Evolutionary conservation across 53 echinoderm and acorn worm species (phyloP), one percentile per base, ranked within the genome.

Genomic region (Hippasteria phrygiana): DNA sequence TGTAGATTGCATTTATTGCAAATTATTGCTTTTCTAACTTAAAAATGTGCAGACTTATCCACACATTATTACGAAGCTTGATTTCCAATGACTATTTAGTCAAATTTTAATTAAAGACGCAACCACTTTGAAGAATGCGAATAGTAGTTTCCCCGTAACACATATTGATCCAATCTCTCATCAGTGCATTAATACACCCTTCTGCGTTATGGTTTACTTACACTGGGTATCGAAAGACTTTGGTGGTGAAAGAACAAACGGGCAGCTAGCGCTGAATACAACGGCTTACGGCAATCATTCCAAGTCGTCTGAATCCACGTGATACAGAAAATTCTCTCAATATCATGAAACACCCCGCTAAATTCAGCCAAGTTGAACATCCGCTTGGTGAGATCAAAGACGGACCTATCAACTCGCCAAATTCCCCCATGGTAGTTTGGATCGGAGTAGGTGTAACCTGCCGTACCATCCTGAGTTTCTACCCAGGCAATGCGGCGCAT

Each of bases 361-460:
- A 40, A 43, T 20, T n/a, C 27, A 22, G 26, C 0, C 22, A 0
- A 0, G 66, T 66, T 82, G 46, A 7, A 42, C 65, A 82, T 82
- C 1, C 1, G 2, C 66, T 9, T 22, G 39, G 82, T 82, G 17
- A 28, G 0, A 46, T 65, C 47, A 66, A 65, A 82, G 43, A 82
- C 45, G 0, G 45, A 35, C 1, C 29, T 17, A 41, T 82, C 82
- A 10, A 82, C 82, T 26, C 82, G 17, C 82, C 82, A 82, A 43
- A 82, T 82, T 16, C 82, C 82, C 0, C 82, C 82, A 34, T 82
- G 66, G 82, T 82, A 82, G 65, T 12, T 42, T 13, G 82, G 82
- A 12, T 64, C 66, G 9, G 65, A 80, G 63, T 43, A 80, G 43
- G 82, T 82, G 28, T 17, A 20, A 1, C 14, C 39, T 82, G 66